Evolutionary conservation across 2,888 invertebrate species (phyloP).

Genomic region (Alitta virens): DNA sequence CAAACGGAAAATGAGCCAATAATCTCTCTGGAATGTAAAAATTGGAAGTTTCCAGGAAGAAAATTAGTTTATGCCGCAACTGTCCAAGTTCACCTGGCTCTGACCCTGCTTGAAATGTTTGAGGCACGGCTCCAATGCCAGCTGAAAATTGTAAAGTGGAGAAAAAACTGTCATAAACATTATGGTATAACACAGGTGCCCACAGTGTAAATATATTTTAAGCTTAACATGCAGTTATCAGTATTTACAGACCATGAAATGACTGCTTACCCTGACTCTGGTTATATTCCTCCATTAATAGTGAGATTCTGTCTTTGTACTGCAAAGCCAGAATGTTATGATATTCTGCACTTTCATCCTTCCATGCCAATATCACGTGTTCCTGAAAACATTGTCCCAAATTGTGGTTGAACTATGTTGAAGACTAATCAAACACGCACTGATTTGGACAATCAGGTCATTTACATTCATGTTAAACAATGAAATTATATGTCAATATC

Average conservation of each 20-base stretch:
- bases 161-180: too few relatives aligned
- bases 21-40: conserved; percentile 84
- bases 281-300: conserved; percentile 55
- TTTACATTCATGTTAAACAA: not conserved
- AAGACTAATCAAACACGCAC: too few relatives aligned
- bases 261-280: conserved; percentile 23
- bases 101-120: conserved; percentile 48
- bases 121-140: not conserved
- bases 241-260: too few relatives aligned
- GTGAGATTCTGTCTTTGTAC: conserved; percentile 72
- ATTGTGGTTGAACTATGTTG: too few relatives aligned
- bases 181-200: too few relatives aligned
- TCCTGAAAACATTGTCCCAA: too few relatives aligned
- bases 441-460: too few relatives aligned
- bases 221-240: too few relatives aligned
- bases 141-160: too few relatives aligned
- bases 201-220: too few relatives aligned
- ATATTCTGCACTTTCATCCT: conserved; percentile 78
- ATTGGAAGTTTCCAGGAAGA: conserved; percentile 77
- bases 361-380: conserved; percentile 87
- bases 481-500: not conserved
- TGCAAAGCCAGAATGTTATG: conserved; percentile 89
- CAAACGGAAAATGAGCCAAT: conserved; percentile 79
- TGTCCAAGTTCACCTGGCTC: conserved; percentile 62
- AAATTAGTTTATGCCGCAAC: conserved; percentile 67